Base-by-base conservation (phyloP, 2,113 vertebrate species). In the Bettongia penicillata region DNA sequence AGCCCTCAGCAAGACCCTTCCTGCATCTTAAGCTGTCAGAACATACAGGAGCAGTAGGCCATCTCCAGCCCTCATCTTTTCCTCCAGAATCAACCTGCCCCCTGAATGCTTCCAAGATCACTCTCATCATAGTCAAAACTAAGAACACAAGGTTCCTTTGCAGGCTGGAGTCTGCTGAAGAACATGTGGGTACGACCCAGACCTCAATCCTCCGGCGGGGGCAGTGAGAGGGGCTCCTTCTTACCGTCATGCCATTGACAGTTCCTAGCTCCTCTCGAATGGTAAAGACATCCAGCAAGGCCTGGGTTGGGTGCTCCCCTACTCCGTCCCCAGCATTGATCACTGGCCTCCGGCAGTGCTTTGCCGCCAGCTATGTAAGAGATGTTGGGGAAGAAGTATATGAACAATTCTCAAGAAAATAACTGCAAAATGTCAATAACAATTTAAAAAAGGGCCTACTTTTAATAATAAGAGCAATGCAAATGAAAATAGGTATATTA, bases 201-300 rank as follows among this genome's bases (percentile, higher is more conserved):
- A 14, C 19, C 19, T 43, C 16, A 43, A 23, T 84, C 49, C 23
- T 3, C 37, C 7, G 0, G 0, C 1, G 51, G 0, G 51, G 9
- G 51, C 3, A 48, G 48, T 48, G 48, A 48, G 14, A 23, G 10
- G 53, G 16, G 3, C 10, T 1, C 47, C 8, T 28, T 24, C 99
- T 98, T 97, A 99, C 99, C 92, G 99, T 99, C 99, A 99, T 99
- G 95, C 99, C 99, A 0, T 99, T 99, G 97, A 99, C 99, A 0
- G 99, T 99, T n/a, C 99, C 99, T 94, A 99, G 99, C 98, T 99
- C 99, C 97, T 99, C 99, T 0, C 99, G 98, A 98, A 99, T 99
- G 98, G 99, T 99, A 98, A 99, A 99, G 97, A 99, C 99, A 93
- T 99, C 99, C 94, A 99, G 99, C 98, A 99, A 98, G 0, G 99